Base-by-base conservation (phyloP, 2,888 invertebrate species). In the Cantharis flavilabris region DNA sequence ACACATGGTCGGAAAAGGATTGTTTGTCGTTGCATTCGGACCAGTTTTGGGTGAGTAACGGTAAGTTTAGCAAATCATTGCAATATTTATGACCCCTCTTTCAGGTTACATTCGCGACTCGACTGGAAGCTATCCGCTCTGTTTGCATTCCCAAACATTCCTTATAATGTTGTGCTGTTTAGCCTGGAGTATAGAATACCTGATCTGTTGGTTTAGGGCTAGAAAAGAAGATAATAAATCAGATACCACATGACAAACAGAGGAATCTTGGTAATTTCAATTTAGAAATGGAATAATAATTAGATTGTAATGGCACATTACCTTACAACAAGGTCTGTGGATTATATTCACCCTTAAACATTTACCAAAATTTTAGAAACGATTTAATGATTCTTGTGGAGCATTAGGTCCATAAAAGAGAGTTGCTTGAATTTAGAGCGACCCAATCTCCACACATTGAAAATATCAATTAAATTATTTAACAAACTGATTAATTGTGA, bases 1-100 rank as follows among this genome's bases (percentile, higher is more conserved):
- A 84, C 94, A 94, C 83, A 93, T 94, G 92, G 94, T 95, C 80
- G 93, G 93, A 83, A 94, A 94, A 85, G 94, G 94, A 9, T 86
- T 93, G 3, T 92, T 94, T 81, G 94, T 94, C 3, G 91, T 94
- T 11, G 86, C 89, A 11, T 90, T 94, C 81, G 94, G 94, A 73
- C 94, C 94, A 1, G 80, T 94, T 69, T 92, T 94, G 86, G 94
- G 94, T 93, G 85, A 90, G 87, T 67, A 23, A 23, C 9, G 2
- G 11, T 67, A 67, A 23, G 0, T 67, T 67, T 67, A 26, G 18
- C 64, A 20, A 16, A 64, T 20, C 18, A n/a, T 64, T 64, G 64
- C 64, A 18, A 64, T 30, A 33, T 33, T 70, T 16, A 33, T 33
- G 16, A 70, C 26, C 20, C 13, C 23, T 18, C 33, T 20, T 20